Percentiles rank a stretch among this genome's conserved stretches.
Conservation (phyloP, 2,888 invertebrate species). For the Heliconius sara region DNA sequence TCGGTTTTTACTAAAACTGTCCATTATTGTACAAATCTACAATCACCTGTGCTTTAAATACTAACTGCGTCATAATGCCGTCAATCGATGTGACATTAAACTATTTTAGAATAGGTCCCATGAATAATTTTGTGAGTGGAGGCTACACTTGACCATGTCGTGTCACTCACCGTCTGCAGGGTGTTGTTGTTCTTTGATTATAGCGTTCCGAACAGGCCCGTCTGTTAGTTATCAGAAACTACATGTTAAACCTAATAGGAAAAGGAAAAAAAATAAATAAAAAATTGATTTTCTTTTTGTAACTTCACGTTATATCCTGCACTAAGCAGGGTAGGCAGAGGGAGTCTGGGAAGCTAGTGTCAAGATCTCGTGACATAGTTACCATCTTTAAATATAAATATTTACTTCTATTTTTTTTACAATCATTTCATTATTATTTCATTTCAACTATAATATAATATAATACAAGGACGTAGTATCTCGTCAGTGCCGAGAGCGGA, state of each 20-base stretch:
- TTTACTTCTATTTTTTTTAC: too few relatives aligned
- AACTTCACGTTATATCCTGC: too few relatives aligned
- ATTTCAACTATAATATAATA: too few relatives aligned
- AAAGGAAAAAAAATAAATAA: background rate
- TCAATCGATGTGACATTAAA: constrained; percentile 2
- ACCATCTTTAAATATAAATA: too few relatives aligned
- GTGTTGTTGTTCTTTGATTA: too few relatives aligned
- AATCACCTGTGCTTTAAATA: background rate
- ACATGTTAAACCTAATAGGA: background rate
- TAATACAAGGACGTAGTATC: too few relatives aligned
- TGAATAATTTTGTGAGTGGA: constrained; percentile 10
- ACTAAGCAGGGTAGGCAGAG: too few relatives aligned
- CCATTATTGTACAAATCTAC: background rate
- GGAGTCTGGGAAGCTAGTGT: too few relatives aligned
- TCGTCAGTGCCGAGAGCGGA: too few relatives aligned
- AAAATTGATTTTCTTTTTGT: background rate
- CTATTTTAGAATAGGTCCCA: constrained; percentile 8
- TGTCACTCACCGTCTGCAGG: background rate
- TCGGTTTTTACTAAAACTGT: background rate
- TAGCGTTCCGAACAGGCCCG: fast-evolving
- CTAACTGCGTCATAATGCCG: background rate
- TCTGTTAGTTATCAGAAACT: background rate
- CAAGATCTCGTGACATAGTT: too few relatives aligned
- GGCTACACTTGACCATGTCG: background rate
- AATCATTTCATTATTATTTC: too few relatives aligned